Base-by-base conservation (phyloP, 2,113 vertebrate species). In the Rhinoptilus africanus region DNA sequence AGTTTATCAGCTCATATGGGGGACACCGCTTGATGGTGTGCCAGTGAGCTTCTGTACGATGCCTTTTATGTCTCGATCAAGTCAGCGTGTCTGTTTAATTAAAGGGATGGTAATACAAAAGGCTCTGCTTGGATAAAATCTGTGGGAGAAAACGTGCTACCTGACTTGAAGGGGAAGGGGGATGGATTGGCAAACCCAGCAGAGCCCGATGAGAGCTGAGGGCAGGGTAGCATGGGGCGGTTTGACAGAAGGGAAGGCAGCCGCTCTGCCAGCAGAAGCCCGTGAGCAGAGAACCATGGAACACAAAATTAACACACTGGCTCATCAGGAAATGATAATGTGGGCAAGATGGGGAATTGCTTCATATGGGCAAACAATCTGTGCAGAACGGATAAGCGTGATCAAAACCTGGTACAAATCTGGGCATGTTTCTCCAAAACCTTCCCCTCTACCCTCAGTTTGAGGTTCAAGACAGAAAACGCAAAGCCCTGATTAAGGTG, bases 241-340 rank as follows among this genome's bases (percentile, higher is more conserved):
- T 98, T 88, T 96, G 96, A 97, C 98, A 99, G 98, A 98, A 98
- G 98, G 98, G 74, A 74, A 96, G 89, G 91, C 81, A 96, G 97
- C 98, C 95, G 92, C 93, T 97, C 92, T 86, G 95, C 97, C 97
- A 97, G 97, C 97, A 88, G 97, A 97, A 97, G 97, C 98, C 98
- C 95, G 45, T 96, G 97, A 96, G 96, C 95, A 95, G 98, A 98
- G 98, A 98, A 98, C 98, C 98, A 97, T 97, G 90, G 98, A 97
- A 97, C 96, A 98, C 98, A 98, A 98, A 98, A 98, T 98, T 98
- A 96, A 97, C 97, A 87, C 95, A 97, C 95, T 97, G 97, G 96
- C 94, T 96, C 95, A 95, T 97, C 90, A 97, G 95, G 95, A 97
- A 97, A 97, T 95, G 93, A 94, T 97, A 93, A 94, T 95, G 93